Conservation (phyloP, 2,113 vertebrate genomes). For the Guaruba guarouba region DNA sequence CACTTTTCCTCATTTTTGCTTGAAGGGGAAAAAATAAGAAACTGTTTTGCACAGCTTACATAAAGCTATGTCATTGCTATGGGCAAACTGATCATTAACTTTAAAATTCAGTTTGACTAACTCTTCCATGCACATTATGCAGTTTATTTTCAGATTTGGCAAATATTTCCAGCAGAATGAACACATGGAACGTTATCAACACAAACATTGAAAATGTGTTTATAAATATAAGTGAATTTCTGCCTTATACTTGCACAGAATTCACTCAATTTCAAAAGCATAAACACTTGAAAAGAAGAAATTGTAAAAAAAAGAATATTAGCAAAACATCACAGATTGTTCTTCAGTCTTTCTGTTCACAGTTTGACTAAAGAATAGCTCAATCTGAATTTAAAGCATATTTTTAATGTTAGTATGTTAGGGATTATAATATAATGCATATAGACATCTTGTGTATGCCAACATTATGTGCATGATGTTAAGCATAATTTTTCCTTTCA, state of each 20-base stretch:
- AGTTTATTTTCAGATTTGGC: neutral
- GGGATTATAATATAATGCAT: neutral
- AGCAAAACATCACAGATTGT: neutral
- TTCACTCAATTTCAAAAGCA: neutral
- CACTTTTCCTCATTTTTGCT: neutral
- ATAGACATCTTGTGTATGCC: neutral
- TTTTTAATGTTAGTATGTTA: neutral
- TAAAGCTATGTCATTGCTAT: neutral
- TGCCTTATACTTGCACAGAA: neutral
- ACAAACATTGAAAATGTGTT: neutral
- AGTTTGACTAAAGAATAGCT: neutral
- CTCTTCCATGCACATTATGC: neutral
- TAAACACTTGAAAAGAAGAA: neutral
- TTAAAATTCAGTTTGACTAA: neutral
- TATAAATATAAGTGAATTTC: neutral
- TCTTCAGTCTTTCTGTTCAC: neutral
- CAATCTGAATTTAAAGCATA: neutral
- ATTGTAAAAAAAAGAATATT: neutral
- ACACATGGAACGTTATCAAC: neutral
- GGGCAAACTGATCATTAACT: neutral
- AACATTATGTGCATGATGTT: neutral
- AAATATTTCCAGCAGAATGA: neutral
- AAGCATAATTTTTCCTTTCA: slow-evolving; percentile 14
- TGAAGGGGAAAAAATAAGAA: neutral
- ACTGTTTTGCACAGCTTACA: fast-evolving